These are phyloP conservation scores for Philonicus albiceps DNA, from an alignment of 2,888 invertebrate genomes.

Conservation along the genomic window DNA sequence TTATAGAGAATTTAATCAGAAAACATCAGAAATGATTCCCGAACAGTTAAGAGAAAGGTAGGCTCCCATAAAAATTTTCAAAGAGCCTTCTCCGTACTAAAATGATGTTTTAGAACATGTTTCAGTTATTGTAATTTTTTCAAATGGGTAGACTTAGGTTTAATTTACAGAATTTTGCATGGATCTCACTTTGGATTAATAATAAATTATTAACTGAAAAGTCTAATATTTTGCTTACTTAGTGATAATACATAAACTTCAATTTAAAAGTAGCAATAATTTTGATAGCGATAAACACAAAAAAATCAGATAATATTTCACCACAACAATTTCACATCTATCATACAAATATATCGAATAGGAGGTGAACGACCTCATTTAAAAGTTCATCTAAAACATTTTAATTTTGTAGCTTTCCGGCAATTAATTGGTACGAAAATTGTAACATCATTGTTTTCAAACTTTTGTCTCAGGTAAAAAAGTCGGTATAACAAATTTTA, in stretches of 20 bases:
- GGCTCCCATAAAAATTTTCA: background rate
- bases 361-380: background rate
- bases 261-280: no score
- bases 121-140: background rate
- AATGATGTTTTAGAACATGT: background rate
- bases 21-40: background rate
- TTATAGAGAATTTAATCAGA: background rate
- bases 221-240: background rate
- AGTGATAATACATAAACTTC: background rate
- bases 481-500: background rate
- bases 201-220: background rate
- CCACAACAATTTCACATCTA: no score
- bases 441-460: background rate
- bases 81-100: conserved; percentile 8
- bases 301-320: no score
- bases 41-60: background rate
- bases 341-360: background rate
- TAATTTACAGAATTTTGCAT: background rate
- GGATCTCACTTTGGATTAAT: background rate
- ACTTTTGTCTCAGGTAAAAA: background rate
- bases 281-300: no score
- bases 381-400: background rate
- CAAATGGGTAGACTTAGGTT: background rate
- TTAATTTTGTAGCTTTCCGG: background rate
- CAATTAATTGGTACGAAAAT: background rate